Base-by-base conservation (phyloP, 2,113 vertebrate genomes). In the Xiphophorus couchianus region DNA sequence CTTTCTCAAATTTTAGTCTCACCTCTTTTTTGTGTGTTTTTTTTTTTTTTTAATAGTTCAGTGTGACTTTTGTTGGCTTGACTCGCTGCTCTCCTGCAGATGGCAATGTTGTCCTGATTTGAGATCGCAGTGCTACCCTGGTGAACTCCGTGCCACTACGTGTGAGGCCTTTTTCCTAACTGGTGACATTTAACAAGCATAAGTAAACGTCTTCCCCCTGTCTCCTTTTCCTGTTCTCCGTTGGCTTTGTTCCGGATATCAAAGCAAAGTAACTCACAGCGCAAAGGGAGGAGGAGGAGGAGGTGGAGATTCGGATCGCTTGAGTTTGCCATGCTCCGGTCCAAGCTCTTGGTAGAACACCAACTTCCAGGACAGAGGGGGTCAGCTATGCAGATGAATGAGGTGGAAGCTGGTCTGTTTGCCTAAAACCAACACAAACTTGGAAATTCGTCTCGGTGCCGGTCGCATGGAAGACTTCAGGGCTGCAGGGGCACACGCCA, bases 101-200 rank as follows among this genome's bases (percentile, higher is more conserved):
- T 93, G 94, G 94, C 86, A 90, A 72, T 89, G 83, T 94, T 93
- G 88, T 77, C 71, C 85, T 90, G 81, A 84, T 76, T 73, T 88
- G 71, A 66, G 63, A n/a, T 31, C 9, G 17, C 30, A 10, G 28
- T n/a, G n/a, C 35, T 12, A 22, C 27, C 69, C 27, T 33, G 15
- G 51, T 54, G 61, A 69, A 74, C 37, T 62, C 63, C 0, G 28
- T 60, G 61, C 44, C 11, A 5, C 77, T 0, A 37, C 84, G 87
- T 89, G 84, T 90, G 80, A 87, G 84, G 74, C 79, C 90, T 87
- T 88, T 86, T 63, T 48, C 74, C 79, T 86, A 86, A 90, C 86
- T 86, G 83, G 87, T 83, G 78, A 83, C 84, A 85, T 89, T 92
- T 87, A 89, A 87, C 80, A 83, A 86, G 82, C 76, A 74, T 60